Evolutionary conservation across 2,888 invertebrate genomes (phyloP).

Genomic region (Homarus gammarus): DNA sequence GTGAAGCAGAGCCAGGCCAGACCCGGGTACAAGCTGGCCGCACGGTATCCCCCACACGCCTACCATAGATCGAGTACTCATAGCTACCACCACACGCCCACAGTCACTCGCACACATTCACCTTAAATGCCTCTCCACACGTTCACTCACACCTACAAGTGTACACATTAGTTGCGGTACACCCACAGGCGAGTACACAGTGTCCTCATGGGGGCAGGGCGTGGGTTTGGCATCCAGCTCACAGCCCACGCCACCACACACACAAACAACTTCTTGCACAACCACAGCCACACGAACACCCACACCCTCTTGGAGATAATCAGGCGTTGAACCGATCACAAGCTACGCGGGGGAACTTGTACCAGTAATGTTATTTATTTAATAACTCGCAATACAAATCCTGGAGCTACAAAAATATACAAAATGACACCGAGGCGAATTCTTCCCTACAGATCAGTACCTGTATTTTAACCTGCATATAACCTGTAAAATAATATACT

Average conservation of each 20-base stretch:
- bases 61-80: no score
- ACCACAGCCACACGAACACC: not conserved
- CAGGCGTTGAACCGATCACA: not conserved
- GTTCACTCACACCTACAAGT: not conserved
- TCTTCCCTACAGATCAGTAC: no score
- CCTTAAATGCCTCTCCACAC: not conserved
- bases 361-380: no score
- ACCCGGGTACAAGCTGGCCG: not conserved
- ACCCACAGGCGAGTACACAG: not conserved
- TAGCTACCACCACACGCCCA: no score
- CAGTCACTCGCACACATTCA: conserved; percentile 7
- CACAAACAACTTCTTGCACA: not conserved
- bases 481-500: no score
- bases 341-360: no score
- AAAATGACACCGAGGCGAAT: no score
- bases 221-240: not conserved
- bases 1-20: not conserved
- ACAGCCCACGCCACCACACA: not conserved
- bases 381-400: no score
- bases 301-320: not conserved
- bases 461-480: no score
- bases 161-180: not conserved
- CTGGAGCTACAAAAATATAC: no score
- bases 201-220: not conserved
- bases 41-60: not conserved